Evolutionary conservation across 2,888 invertebrate genomes (phyloP), one percentile per base, ranked within the genome.

Genomic region (Pasiphila rectangulata): DNA sequence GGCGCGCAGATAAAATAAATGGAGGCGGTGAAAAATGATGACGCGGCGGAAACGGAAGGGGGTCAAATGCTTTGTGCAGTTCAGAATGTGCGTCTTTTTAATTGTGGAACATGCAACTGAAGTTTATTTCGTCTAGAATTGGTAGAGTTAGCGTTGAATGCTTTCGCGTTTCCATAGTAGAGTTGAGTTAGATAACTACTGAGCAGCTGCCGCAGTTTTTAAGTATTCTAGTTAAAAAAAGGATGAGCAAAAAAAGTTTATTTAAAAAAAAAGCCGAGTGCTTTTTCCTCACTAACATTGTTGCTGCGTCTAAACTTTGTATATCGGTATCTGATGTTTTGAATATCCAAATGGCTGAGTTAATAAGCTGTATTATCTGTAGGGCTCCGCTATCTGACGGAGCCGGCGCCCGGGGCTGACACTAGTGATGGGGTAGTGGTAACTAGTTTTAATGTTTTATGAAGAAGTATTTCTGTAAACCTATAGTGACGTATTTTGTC

Each of bases 1-100:
- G 82, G 77, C 75, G 82, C 79, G 69, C 83, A 83, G 87, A 88
- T 88, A 88, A 88, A 86, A 87, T 85, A 86, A 86, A 87, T 86
- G 87, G 84, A 79, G 82, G 72, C 78, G 65, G 80, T 88, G 87
- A 87, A 87, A 88, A 87, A 88, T 87, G 87, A 86, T 82, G 85
- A 79, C 80, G 79, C 79, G 81, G 82, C 72, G 84, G 84, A 85
- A 82, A 82, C 81, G 83, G 78, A 78, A 73, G 72, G 59, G 60
- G 83, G 82, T 82, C 59, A 59, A 48, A 56, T 52, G 51, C 47
- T 51, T 59, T 58, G 46, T 52, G 49, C 54, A 43, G 42, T 54
- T 45, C 37, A 35, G 45, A 47, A 52, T 43, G 42, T 36, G 32
- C 34, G 37, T 43, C 42, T 37, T 38, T 29, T 34, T 42, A 47